Conservation (phyloP, 2,113 vertebrate species). For the Cervus canadensis region DNA sequence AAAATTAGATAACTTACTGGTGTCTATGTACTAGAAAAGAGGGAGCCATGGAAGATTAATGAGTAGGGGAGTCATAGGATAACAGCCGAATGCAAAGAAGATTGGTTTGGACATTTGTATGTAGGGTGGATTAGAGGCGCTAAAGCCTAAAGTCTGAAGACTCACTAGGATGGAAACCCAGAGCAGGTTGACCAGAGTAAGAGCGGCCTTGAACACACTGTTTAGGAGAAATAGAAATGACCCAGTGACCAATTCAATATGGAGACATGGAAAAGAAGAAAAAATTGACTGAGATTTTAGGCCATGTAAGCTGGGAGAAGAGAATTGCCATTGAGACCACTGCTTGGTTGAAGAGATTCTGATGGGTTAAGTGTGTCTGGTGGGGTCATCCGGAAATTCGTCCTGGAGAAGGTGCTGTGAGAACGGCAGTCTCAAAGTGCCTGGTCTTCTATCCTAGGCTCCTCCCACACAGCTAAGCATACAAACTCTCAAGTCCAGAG, state of each 20-base stretch:
- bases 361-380: fast-evolving
- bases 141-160: background rate
- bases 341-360: background rate
- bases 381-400: background rate
- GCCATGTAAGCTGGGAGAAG: background rate
- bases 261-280: background rate
- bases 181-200: background rate
- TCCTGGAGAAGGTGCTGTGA: background rate
- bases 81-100: background rate
- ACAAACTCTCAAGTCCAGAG: background rate
- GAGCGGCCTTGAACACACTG: background rate
- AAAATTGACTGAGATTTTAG: background rate
- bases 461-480: too few species aligned
- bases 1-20: background rate
- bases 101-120: background rate
- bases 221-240: background rate
- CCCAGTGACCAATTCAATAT: background rate
- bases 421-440: background rate
- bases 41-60: background rate
- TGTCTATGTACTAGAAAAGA: background rate
- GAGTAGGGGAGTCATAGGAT: background rate
- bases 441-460: background rate
- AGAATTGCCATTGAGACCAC: background rate
- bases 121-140: background rate
- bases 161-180: background rate